Evolutionary conservation across 2,888 invertebrate genomes (phyloP), one percentile per base, ranked within the genome.

Genomic region (Campoplex nolae): DNA sequence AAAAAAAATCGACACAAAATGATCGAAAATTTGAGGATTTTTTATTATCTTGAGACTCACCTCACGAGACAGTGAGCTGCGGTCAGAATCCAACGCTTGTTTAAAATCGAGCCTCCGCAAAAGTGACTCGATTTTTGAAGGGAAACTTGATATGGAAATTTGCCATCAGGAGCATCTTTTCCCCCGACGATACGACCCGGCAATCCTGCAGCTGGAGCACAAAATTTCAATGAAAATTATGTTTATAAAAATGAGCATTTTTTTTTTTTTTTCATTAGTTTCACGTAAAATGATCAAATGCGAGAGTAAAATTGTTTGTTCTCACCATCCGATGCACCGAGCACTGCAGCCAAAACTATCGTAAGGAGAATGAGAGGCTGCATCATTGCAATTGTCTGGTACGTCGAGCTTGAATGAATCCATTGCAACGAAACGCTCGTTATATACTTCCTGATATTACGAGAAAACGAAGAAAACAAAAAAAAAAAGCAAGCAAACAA

Each of bases 41-140:
- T n/a, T 6, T 3, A 0, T 58, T n/a, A 7, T n/a, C 23, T 58
- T 9, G 18, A 0, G 71, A 58, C 81, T 42, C 89, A 95, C 96
- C 95, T 93, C 42, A 94, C 92, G 13, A 96, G 94, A 68, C 96
- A 96, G 88, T 96, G 96, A 2, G 96, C 96, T 0, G 96, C 96
- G 0, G 95, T 95, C 38, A 95, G 87, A n/a, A 95, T 93, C 95
- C 95, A 95, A 90, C 94, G 91, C 6, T 91, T 88, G 85, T 90
- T 95, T 74, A 95, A 78, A 18, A 95, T 78, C 11, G 86, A 87
- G 62, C 75, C 75, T 7, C 84, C 84, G 70, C 86, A 86, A 35
- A 86, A 83, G 73, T 86, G 86, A 3, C 23, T 35, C 4, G 16
- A 4, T 32, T 32, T 45, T 23, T 65, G 38, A 4, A 86, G 67